Conservation (phyloP, 2,888 invertebrate species). For the Lycophotia porphyrea region DNA sequence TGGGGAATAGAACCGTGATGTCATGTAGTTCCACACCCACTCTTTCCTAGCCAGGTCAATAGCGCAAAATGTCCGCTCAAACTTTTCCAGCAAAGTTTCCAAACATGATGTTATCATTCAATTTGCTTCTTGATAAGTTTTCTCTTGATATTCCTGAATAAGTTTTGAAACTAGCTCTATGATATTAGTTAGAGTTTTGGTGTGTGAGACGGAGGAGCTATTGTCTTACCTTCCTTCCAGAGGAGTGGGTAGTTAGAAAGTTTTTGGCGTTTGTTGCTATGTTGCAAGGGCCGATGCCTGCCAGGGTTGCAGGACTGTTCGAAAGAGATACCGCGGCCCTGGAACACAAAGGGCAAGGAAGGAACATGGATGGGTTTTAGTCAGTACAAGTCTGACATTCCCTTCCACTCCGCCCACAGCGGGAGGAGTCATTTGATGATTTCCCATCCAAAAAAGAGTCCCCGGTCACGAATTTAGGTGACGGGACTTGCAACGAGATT, state of each 20-base stretch:
- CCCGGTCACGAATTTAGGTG: not conserved
- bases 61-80: not conserved
- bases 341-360: too few species aligned
- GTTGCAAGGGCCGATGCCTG: too few species aligned
- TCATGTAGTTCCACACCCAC: not conserved
- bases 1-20: not conserved
- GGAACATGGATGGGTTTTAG: too few species aligned
- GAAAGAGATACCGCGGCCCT: too few species aligned
- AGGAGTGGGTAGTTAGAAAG: slow-evolving; percentile 15
- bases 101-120: slow-evolving; percentile 63
- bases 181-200: slow-evolving; percentile 31
- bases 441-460: too few species aligned
- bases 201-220: slow-evolving; percentile 14
- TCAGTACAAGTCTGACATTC: too few species aligned
- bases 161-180: slow-evolving; percentile 53
- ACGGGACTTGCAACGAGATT: not conserved
- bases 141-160: slow-evolving; percentile 47
- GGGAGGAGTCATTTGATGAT: too few species aligned
- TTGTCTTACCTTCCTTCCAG: slow-evolving; percentile 39
- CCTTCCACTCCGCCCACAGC: too few species aligned
- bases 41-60: not conserved
- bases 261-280: slow-evolving; percentile 12
- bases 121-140: slow-evolving; percentile 57
- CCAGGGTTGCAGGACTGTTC: too few species aligned
- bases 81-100: slow-evolving; percentile 38